Base-by-base conservation (phyloP, 2,797 vertebrate species). In the Taenioides sp. region DNA sequence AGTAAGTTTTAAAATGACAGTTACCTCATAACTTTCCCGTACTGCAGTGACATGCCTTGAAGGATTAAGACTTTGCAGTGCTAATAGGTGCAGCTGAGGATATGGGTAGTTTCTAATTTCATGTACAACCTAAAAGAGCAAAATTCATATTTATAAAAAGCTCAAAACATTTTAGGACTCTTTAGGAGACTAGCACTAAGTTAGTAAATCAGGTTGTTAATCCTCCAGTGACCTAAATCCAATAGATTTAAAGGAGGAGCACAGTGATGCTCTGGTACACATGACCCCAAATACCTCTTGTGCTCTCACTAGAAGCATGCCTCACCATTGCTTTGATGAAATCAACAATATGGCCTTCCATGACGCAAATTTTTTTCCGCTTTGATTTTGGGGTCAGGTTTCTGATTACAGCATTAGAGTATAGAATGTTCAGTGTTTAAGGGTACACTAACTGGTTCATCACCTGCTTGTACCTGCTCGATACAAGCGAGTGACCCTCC, bases 61-160 rank as follows among this genome's bases (percentile, higher is more conserved):
- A 66, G 97, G 94, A 87, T 96, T 98, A 79, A 99, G 90, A 83
- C 97, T 96, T 86, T 99, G 98, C 86, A 99, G 95, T 7, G 98
- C 96, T 86, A 99, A 92, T 81, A 99, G 89, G 89, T 99, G 97
- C 84, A 99, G 95, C 91, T 98, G 97, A 57, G 98, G 97, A 81
- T 98, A 99, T 0, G 97, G 97, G 80, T 99, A 98, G 90, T 96
- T 98, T 95, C 98, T 94, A 91, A 99, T 97, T 92, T 98, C 97
- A 78, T 98, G 97, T 80, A 98, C 96, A 71, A 98, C 96, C 98
- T 99, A 84, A 47, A 25, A 23, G 59, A 70, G 73, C 69, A 40
- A 80, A 59, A 75, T 28, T 11, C 18, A 6, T 23, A 25, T 4
- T 27, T 58, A 25, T 27, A 58, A 54, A 54, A n/a, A n/a, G 43